Base-by-base conservation (phyloP, 2,888 invertebrate genomes). In the Pharmacophagus antenor region DNA sequence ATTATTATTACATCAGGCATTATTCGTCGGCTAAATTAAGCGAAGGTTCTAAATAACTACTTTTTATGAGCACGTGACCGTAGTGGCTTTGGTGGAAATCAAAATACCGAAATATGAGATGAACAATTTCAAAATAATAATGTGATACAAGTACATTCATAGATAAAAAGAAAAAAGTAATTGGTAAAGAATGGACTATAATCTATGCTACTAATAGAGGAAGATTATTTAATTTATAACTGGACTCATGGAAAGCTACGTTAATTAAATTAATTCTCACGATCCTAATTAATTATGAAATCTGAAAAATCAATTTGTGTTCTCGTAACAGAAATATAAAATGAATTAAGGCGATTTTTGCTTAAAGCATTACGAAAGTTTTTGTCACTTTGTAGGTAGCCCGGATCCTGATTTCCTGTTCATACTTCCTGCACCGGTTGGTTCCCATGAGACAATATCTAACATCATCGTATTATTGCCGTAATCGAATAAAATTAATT, bases 331-430 rank as follows among this genome's bases (percentile, higher is more conserved):
- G 18, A 44, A 20, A 8, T 17, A 44, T 44, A 44, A 44, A 42
- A 27, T 27, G 27, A 4, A 41, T 47, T 22, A 2, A 56, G n/a
- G 41, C 5, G 18, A 21, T 46, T 18, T 46, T 51, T 44, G 42
- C 8, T 20, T 18, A 18, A 31, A 12, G 46, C 21, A 22, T 58
- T 58, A 4, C 53, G 58, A 48, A 53, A 58, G 42, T 53, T 53
- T 48, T 41, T 41, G 46, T 18, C n/a, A 42, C 7, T 22, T 51
- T 27, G 17, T 21, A 53, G 20, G 42, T 53, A 27, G 58, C 27
- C 58, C 58, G 58, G 58, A 58, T 53, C 42, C 53, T 27, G 44
- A 53, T 58, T 58, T 58, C 58, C 58, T 58, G 58, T 37, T 42
- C 23, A 20, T 10, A 42, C 25, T 27, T 56, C 56, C 56, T 56